Evolutionary conservation across 2,113 vertebrate genomes (phyloP).

Genomic region (Proteles cristata): DNA sequence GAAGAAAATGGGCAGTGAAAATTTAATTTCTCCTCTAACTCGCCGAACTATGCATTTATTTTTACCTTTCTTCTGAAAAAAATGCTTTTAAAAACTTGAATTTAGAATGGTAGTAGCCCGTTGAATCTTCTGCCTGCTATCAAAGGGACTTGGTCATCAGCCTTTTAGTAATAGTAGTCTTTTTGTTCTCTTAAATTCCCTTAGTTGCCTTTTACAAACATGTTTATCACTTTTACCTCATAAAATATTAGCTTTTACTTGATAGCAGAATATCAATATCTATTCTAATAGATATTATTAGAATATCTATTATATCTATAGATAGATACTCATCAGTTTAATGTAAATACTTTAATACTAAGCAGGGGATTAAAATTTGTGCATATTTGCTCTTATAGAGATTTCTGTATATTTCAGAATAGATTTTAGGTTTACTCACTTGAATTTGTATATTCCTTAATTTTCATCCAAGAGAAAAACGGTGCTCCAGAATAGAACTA

Average conservation of each 20-base stretch:
- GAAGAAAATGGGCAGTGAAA: neutral
- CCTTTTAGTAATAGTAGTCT: neutral
- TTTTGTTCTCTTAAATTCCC: neutral
- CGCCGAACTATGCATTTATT: neutral
- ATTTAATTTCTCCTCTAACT: neutral
- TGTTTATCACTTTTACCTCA: neutral
- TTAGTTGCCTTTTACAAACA: neutral
- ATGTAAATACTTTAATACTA: neutral
- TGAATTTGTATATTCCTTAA: neutral
- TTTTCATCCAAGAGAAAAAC: neutral
- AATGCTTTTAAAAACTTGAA: neutral
- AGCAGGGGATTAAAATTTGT: constrained; percentile 37
- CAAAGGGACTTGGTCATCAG: neutral
- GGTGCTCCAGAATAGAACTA: neutral
- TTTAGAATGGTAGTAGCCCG: neutral
- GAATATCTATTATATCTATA: too few relatives aligned
- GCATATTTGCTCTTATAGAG: neutral
- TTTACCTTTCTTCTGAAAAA: neutral
- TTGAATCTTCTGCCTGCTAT: neutral
- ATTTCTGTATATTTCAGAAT: constrained; percentile 4
- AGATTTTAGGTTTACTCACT: neutral
- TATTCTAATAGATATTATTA: too few relatives aligned
- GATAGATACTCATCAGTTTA: constrained; percentile 7
- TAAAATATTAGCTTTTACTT: neutral
- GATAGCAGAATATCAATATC: neutral